These are phyloP conservation scores for Phortica magna DNA, from an alignment of 2,888 invertebrate genomes.

Conservation along the genomic window DNA sequence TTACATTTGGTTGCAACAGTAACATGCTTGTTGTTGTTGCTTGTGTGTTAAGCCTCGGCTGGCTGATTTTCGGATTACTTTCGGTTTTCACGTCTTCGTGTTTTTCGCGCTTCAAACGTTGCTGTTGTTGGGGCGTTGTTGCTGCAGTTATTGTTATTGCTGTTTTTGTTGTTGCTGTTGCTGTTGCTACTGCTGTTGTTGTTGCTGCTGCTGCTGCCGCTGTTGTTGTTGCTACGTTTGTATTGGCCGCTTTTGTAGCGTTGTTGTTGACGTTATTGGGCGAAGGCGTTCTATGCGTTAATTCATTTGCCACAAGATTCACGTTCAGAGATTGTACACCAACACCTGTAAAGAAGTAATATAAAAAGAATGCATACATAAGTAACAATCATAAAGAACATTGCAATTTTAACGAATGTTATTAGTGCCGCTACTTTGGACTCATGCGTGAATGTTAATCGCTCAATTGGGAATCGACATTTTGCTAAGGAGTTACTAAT, in stretches of 20 bases:
- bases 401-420: slow-evolving; percentile 4
- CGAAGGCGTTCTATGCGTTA: slow-evolving; percentile 38
- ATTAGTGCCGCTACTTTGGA: slow-evolving; percentile 29
- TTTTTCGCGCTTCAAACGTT: slow-evolving; percentile 41
- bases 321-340: slow-evolving; percentile 55
- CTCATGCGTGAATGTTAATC: slow-evolving; percentile 57
- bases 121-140: slow-evolving; percentile 36
- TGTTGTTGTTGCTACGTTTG: slow-evolving; percentile 52
- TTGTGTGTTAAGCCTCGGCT: slow-evolving; percentile 67
- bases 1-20: slow-evolving; percentile 94
- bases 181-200: slow-evolving; percentile 39
- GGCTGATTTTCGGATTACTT: slow-evolving; percentile 58
- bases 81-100: slow-evolving; percentile 33
- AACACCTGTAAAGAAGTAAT: slow-evolving; percentile 61
- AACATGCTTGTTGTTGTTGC: slow-evolving; percentile 89
- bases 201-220: slow-evolving; percentile 47
- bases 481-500: neutral
- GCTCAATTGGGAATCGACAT: slow-evolving; percentile 35
- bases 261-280: slow-evolving; percentile 39
- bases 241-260: slow-evolving; percentile 47
- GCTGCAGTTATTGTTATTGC: slow-evolving; percentile 41
- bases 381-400: slow-evolving; percentile 2
- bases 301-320: slow-evolving; percentile 44
- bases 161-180: slow-evolving; percentile 27
- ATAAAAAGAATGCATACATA: neutral